A percentile compares a stretch with the other conserved stretches of the same genome.
Evolutionary conservation across 2,888 invertebrate species (phyloP).

Genomic region (Thymelicus sylvestris): DNA sequence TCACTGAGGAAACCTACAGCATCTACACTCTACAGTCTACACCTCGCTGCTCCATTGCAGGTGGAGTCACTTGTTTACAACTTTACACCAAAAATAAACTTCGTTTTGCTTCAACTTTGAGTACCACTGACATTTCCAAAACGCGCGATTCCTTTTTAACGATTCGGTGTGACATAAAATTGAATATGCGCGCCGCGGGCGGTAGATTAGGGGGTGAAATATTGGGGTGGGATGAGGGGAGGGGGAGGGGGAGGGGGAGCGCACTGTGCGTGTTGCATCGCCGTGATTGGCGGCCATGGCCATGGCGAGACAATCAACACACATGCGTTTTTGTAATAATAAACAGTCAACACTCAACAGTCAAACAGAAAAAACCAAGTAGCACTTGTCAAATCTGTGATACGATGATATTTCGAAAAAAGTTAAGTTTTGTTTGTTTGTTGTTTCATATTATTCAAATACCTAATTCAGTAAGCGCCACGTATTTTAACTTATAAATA

Average conservation of each 20-base stretch:
- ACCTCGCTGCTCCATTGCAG: no score
- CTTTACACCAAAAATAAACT: no score
- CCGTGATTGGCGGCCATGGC: constrained; percentile 8
- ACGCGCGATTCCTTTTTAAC: constrained; percentile 38
- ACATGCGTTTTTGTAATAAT: background rate
- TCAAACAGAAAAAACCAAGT: no score
- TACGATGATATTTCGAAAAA: no score
- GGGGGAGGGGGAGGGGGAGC: constrained; percentile 19
- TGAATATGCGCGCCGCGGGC: constrained; percentile 38
- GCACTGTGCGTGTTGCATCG: constrained; percentile 1
- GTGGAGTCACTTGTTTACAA: no score
- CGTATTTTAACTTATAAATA: no score
- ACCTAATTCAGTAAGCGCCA: no score
- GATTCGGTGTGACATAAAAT: constrained; percentile 39
- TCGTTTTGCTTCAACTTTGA: constrained; percentile 11
- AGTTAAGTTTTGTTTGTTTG: no score
- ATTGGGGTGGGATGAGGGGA: constrained; percentile 23
- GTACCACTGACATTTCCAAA: constrained; percentile 21
- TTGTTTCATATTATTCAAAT: no score
- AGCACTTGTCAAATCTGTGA: no score
- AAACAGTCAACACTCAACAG: background rate
- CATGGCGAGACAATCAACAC: background rate
- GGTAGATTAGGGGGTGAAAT: constrained; percentile 33
- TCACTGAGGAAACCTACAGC: no score
- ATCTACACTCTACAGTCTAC: no score